Evolutionary conservation across 1,140 invertebrate species (phyloP).

Genomic region (Hylaeus anthracinus): DNA sequence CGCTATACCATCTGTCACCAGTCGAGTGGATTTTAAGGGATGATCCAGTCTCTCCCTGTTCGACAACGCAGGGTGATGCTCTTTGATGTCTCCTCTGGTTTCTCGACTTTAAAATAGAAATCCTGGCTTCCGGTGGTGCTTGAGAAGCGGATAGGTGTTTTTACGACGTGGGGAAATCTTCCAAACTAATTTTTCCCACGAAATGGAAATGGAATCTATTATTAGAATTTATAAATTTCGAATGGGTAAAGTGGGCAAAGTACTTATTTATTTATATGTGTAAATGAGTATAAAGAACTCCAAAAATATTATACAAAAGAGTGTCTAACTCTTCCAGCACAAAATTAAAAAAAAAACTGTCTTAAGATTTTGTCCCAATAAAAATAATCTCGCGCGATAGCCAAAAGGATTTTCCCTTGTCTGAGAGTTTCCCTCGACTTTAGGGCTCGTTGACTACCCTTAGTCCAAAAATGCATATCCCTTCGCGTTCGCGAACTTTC

Average conservation of each 20-base stretch:
- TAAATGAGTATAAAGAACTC: no score
- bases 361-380: neutral
- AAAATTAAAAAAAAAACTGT: no score
- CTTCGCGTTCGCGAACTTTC: constrained; percentile 51
- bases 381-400: neutral
- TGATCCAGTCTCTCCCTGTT: constrained; percentile 25
- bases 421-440: neutral
- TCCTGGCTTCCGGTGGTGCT: constrained; percentile 11
- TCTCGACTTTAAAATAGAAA: constrained; percentile 55
- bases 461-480: constrained; percentile 43
- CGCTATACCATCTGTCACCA: constrained; percentile 35
- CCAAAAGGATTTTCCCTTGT: neutral
- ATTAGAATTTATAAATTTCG: no score
- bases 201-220: no score
- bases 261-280: no score
- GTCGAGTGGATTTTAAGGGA: constrained; percentile 35
- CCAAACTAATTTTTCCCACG: neutral
- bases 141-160: neutral
- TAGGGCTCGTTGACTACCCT: constrained; percentile 29
- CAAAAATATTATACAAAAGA: no score
- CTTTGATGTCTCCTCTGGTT: constrained; percentile 10
- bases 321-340: no score
- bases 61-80: neutral
- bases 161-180: neutral
- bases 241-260: no score